A percentile compares a stretch with the other conserved stretches of the same genome.
Conservation (phyloP, 2,888 invertebrate genomes). For the Apamea sordens region DNA sequence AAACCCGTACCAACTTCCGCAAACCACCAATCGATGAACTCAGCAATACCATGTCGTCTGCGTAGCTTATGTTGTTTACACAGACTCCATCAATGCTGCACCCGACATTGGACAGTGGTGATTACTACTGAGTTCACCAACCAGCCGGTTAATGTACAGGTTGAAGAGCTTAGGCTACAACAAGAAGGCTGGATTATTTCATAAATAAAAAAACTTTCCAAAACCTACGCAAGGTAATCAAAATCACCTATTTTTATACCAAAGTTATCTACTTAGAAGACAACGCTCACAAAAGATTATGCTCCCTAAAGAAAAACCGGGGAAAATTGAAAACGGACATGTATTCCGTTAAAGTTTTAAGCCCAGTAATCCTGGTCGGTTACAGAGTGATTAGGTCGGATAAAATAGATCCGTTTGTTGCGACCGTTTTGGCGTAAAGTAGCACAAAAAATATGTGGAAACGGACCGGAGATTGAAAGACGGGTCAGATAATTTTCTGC, state of each 20-base stretch:
- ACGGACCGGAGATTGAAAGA: background rate
- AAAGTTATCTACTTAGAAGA: background rate
- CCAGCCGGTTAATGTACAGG: no score
- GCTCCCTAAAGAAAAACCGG: background rate
- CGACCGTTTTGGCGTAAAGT: background rate
- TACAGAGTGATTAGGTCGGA: slow-evolving; percentile 17
- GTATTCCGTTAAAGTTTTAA: slow-evolving; percentile 21
- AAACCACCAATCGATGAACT: no score
- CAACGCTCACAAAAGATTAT: background rate
- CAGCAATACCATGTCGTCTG: no score
- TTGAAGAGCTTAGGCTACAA: no score
- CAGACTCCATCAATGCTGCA: no score
- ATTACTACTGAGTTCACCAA: no score
- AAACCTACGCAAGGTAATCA: background rate
- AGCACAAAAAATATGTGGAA: slow-evolving; percentile 17
- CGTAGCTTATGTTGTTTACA: no score
- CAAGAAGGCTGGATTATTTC: no score
- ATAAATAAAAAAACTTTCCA: background rate
- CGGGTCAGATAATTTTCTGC: background rate
- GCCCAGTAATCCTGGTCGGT: slow-evolving; percentile 26
- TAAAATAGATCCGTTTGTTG: background rate
- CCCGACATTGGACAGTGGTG: no score
- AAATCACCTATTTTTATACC: background rate
- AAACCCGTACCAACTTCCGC: no score
- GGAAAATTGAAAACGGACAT: background rate